Conservation (phyloP, 2,888 invertebrate genomes). For the Spisula subtruncata region DNA sequence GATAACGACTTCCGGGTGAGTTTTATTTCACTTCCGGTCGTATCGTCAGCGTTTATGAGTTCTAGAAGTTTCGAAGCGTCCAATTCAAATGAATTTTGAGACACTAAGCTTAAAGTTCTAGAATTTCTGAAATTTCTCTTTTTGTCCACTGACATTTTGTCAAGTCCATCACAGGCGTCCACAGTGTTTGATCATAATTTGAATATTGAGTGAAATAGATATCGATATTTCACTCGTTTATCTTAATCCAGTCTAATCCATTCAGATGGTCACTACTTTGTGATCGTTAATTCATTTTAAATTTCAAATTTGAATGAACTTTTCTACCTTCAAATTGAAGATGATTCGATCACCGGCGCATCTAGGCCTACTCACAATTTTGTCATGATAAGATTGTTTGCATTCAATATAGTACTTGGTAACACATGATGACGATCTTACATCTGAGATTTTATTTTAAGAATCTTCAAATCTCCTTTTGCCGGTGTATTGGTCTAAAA, state of each 20-base stretch:
- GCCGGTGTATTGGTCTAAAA: not conserved
- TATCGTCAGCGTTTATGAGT: slow-evolving; percentile 56
- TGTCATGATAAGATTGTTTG: not conserved
- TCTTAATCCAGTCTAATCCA: not conserved
- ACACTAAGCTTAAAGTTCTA: slow-evolving; percentile 52
- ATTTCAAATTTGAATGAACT: not conserved
- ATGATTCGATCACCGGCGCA: not conserved
- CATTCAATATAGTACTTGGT: not conserved
- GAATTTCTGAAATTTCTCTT: slow-evolving; percentile 24
- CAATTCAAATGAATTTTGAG: slow-evolving; percentile 69
- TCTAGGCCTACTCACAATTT: not conserved
- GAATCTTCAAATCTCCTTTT: not conserved
- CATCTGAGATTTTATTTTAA: not conserved
- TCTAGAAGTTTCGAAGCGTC: slow-evolving; percentile 65
- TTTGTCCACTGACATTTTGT: slow-evolving; percentile 34
- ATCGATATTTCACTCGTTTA: not conserved
- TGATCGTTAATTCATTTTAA: not conserved
- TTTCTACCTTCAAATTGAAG: not conserved
- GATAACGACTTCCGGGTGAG: slow-evolving; percentile 72
- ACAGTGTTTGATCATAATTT: not conserved
- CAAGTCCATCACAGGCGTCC: not conserved
- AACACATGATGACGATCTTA: not conserved
- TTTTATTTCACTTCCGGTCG: slow-evolving; percentile 56
- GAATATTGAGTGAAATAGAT: not conserved
- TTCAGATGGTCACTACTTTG: not conserved